Evolutionary conservation across 2,888 invertebrate species (phyloP).

Genomic region (Eupithecia insigniata): DNA sequence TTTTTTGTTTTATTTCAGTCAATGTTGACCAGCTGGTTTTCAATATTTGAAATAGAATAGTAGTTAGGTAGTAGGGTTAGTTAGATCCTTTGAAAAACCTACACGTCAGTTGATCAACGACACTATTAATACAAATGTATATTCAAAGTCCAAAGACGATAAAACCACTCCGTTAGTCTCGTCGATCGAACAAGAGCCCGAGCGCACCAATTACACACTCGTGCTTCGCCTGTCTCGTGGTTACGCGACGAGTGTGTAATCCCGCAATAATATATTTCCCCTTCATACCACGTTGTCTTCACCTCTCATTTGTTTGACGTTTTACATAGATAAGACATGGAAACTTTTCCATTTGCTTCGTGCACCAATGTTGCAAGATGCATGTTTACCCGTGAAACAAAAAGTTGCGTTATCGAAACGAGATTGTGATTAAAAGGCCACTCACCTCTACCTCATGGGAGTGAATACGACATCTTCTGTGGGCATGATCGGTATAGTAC

Average conservation of each 20-base stretch:
- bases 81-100: neutral
- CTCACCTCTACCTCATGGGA: conserved; percentile 25
- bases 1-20: neutral
- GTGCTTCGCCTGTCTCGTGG: no score
- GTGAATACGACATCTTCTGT: neutral
- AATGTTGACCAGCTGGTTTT: neutral
- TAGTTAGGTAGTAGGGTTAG: neutral
- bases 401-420: conserved; percentile 31
- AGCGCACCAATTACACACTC: no score
- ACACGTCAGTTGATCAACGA: no score
- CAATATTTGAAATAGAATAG: neutral
- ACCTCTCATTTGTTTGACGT: conserved; percentile 10
- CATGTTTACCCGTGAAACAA: conserved; percentile 30
- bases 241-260: no score
- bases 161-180: no score
- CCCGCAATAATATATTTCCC: neutral
- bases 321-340: conserved; percentile 19
- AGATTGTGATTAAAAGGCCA: conserved; percentile 30
- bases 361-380: conserved; percentile 30
- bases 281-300: neutral
- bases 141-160: no score
- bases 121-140: no score
- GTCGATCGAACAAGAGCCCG: no score
- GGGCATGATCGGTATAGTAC: no score
- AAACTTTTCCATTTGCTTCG: conserved; percentile 26